phyloP scores from a whole-genome alignment of 2,113 vertebrate species.

The Barbus barbus region DNA sequence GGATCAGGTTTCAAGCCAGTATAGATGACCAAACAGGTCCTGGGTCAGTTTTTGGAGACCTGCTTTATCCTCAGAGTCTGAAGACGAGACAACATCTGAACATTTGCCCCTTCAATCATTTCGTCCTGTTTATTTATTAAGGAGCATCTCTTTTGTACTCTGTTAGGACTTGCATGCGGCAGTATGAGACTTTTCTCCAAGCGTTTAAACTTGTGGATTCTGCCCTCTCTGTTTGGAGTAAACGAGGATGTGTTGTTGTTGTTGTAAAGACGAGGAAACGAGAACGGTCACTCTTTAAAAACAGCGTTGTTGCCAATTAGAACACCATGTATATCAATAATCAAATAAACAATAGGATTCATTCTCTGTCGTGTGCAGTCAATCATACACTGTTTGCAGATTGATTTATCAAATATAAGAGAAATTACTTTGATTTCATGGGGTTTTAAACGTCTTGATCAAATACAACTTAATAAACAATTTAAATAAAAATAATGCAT shows the following conservation, averaged over 20 bases:
- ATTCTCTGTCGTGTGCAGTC: conserved; percentile 22
- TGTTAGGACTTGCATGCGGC: conserved; percentile 51
- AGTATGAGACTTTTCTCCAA: conserved; percentile 38
- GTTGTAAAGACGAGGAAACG: background rate
- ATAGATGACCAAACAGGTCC: conserved; percentile 35
- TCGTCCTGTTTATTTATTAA: conserved; percentile 52
- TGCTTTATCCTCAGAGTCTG: conserved; percentile 4
- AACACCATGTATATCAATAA: conserved; percentile 52
- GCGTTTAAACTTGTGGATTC: conserved; percentile 46
- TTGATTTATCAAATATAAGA: background rate
- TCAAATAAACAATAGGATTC: conserved; percentile 52
- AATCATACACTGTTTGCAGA: background rate
- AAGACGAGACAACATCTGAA: no score
- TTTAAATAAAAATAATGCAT: no score
- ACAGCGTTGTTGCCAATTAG: conserved; percentile 53
- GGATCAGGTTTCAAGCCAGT: conserved; percentile 22
- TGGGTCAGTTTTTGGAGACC: background rate
- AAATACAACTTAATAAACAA: background rate
- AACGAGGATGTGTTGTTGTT: conserved; percentile 20
- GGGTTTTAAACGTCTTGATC: background rate
- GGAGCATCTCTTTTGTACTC: conserved; percentile 46
- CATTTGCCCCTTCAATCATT: conserved; percentile 28
- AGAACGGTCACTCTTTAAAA: conserved; percentile 24
- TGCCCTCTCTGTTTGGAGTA: conserved; percentile 7
- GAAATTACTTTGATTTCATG: background rate